Percentiles rank a stretch among this genome's conserved stretches.
These are phyloP conservation scores for Oceanodroma leucorhoa DNA, from an alignment of 2,797 vertebrate genomes.

Conservation along the genomic window DNA sequence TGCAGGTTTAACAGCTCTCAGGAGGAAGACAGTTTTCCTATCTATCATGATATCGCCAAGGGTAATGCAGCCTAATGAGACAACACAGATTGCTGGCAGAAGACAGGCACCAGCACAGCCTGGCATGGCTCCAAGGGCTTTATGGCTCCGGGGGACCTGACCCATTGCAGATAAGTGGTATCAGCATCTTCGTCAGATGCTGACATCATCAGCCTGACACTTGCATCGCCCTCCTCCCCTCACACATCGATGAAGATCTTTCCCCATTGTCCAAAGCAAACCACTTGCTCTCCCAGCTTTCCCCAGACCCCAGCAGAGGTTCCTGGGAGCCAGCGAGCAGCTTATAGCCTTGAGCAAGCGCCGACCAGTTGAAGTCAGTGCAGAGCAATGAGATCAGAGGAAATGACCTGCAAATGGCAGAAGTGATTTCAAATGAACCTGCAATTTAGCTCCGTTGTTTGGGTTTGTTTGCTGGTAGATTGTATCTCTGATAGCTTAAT, in stretches of 20 bases:
- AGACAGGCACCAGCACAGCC: not conserved
- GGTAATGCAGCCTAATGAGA: not conserved
- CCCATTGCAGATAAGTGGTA: rapidly evolving
- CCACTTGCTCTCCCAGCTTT: rapidly evolving
- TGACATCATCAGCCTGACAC: not conserved
- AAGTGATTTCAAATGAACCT: not conserved
- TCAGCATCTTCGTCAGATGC: not conserved
- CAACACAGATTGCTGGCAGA: not conserved
- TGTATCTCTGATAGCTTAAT: not conserved
- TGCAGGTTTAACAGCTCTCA: not conserved
- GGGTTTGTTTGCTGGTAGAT: not conserved
- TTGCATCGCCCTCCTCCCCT: not conserved
- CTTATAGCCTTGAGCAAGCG: not conserved
- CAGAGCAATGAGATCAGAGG: not conserved
- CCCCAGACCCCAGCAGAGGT: too few species aligned
- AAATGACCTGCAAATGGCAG: not conserved
- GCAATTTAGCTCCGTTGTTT: not conserved
- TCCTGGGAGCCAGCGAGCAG: not conserved
- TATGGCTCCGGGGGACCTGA: not conserved
- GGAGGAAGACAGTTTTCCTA: not conserved
- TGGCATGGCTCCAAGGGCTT: not conserved
- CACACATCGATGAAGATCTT: not conserved
- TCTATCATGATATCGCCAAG: not conserved
- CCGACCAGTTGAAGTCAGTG: not conserved
- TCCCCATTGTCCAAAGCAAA: not conserved